Evolutionary conservation across 1,140 invertebrate species (phyloP).

Genomic region (Pinna nobilis): DNA sequence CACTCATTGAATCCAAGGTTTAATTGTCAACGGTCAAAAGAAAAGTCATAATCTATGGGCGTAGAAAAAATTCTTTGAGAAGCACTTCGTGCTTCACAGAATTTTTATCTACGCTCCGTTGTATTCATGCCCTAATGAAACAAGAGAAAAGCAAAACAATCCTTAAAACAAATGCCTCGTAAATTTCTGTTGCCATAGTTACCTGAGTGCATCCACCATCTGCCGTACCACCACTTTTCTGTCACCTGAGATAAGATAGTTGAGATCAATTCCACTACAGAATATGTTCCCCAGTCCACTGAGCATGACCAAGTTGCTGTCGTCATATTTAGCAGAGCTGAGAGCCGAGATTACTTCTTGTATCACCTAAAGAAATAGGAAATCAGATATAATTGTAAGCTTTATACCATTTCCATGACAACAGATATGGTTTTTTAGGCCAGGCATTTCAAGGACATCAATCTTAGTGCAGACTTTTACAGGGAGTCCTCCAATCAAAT

Average conservation of each 20-base stretch:
- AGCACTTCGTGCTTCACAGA: too few relatives aligned
- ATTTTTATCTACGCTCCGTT: too few relatives aligned
- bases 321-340: constrained; percentile 72
- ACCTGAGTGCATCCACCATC: constrained; percentile 72
- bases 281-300: constrained; percentile 70
- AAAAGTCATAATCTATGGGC: too few relatives aligned
- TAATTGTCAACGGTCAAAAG: too few relatives aligned
- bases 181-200: neutral
- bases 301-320: constrained; percentile 71
- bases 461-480: too few relatives aligned
- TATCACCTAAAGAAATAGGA: constrained; percentile 62
- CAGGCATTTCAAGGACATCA: too few relatives aligned
- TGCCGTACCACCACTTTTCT: constrained; percentile 64
- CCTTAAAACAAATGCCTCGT: neutral
- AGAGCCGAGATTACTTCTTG: constrained; percentile 68
- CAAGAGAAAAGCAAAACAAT: neutral
- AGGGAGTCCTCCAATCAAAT: too few relatives aligned
- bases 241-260: constrained; percentile 64
- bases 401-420: too few relatives aligned
- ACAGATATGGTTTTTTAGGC: too few relatives aligned
- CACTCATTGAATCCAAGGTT: too few relatives aligned
- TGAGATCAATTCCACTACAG: constrained; percentile 70
- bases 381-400: neutral
- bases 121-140: too few relatives aligned
- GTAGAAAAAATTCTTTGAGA: too few relatives aligned